Percentiles rank a stretch among this genome's conserved stretches.
Evolutionary conservation across 2,113 vertebrate genomes (phyloP).

Genomic region (Pyrgilauda ruficollis): DNA sequence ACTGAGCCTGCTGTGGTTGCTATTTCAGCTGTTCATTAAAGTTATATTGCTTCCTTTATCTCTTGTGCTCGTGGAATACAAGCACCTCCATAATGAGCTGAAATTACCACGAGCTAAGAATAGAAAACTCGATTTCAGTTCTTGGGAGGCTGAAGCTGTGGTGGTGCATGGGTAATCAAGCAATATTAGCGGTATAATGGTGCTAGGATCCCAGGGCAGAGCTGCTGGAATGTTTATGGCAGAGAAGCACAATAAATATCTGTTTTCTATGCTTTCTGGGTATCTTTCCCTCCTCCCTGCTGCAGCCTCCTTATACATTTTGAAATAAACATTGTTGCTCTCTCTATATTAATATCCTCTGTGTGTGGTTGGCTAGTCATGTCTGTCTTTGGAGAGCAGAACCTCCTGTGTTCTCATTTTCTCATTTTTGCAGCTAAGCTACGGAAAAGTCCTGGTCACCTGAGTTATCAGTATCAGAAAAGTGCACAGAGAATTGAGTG

Average conservation of each 20-base stretch:
- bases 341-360: neutral
- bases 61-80: constrained; percentile 59
- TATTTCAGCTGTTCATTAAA: constrained; percentile 66
- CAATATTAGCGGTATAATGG: constrained; percentile 44
- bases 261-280: neutral
- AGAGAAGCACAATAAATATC: constrained; percentile 1
- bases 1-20: constrained; percentile 28
- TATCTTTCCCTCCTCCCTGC: neutral
- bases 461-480: neutral
- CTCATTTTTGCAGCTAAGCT: neutral
- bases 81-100: constrained; percentile 58
- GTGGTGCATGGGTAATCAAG: constrained; percentile 54
- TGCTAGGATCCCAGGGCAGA: constrained; percentile 6
- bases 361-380: neutral
- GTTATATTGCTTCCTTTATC: constrained; percentile 68
- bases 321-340: neutral
- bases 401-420: neutral
- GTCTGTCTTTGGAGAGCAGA: constrained; percentile 14
- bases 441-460: neutral
- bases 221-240: constrained; percentile 3
- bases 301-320: neutral
- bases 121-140: constrained; percentile 67
- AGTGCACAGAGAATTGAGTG: neutral
- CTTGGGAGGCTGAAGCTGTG: constrained; percentile 44
- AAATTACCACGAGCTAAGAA: constrained; percentile 64